These are phyloP conservation scores for Orgyia antiqua DNA, from an alignment of 2,888 invertebrate species.

Conservation along the genomic window DNA sequence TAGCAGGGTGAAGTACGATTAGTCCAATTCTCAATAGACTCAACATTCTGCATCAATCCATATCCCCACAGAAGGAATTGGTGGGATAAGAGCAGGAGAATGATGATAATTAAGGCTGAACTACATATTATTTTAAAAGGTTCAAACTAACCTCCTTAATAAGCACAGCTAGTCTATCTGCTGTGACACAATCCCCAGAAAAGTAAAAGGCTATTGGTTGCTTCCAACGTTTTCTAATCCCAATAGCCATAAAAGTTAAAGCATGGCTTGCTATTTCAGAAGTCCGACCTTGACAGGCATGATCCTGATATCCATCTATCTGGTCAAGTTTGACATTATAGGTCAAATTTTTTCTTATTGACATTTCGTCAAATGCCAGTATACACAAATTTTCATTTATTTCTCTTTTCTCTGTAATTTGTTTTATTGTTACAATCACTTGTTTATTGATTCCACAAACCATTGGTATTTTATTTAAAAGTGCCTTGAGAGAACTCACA, in stretches of 20 bases:
- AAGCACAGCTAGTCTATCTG: constrained; percentile 6
- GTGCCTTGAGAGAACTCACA: neutral
- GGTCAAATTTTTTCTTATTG: neutral
- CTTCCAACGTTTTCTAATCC: neutral
- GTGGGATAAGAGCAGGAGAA: too few relatives aligned
- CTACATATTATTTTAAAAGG: too few relatives aligned
- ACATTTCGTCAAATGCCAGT: constrained; percentile 1
- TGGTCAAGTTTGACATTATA: neutral
- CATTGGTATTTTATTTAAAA: neutral
- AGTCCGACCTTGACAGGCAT: neutral
- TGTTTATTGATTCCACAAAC: neutral
- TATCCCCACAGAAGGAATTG: too few relatives aligned
- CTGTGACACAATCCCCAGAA: neutral
- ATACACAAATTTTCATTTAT: neutral
- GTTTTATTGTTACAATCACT: neutral
- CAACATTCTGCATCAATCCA: too few relatives aligned
- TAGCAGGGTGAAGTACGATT: too few relatives aligned
- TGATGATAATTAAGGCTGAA: too few relatives aligned
- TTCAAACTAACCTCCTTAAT: constrained; percentile 2
- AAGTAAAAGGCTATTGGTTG: constrained; percentile 1
- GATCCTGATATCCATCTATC: constrained; percentile 3
- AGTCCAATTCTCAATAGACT: too few relatives aligned
- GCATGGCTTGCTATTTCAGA: neutral
- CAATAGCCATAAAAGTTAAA: neutral
- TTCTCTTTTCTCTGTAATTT: neutral